Conservation (phyloP, 2,888 invertebrate genomes). For the Lepas anatifera region DNA sequence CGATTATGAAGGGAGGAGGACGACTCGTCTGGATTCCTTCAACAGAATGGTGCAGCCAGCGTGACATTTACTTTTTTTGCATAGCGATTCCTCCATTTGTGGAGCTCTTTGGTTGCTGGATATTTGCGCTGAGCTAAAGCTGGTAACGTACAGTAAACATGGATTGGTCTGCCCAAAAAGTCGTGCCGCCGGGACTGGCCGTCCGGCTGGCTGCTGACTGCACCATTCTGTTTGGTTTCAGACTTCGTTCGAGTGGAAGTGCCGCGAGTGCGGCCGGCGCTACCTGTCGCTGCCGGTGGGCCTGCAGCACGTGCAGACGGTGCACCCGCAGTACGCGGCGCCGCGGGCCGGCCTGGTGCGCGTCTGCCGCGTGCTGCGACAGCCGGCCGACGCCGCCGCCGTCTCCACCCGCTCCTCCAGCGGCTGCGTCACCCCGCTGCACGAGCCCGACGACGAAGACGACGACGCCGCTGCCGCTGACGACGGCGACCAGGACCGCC, state of each 20-base stretch:
- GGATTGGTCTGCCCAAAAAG: too few species aligned
- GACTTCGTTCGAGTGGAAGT: conserved; percentile 20
- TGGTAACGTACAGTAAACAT: too few species aligned
- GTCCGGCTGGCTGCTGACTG: background rate
- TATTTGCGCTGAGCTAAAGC: too few species aligned
- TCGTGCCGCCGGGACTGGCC: background rate
- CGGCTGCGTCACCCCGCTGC: background rate
- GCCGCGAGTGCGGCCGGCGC: conserved; percentile 11
- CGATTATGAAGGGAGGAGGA: too few species aligned
- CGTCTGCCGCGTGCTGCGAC: conserved; percentile 7
- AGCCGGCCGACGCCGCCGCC: background rate
- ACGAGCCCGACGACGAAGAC: background rate
- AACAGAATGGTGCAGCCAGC: background rate
- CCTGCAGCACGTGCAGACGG: conserved; percentile 10
- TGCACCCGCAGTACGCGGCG: background rate
- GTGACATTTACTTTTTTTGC: too few species aligned
- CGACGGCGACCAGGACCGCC: background rate
- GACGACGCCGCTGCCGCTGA: background rate
- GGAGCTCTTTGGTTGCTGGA: too few species aligned
- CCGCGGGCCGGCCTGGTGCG: conserved; percentile 9
- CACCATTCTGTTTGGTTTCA: background rate
- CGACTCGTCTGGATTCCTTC: too few species aligned
- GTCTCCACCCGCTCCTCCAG: background rate
- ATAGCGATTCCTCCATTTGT: too few species aligned
- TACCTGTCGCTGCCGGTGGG: conserved; percentile 11